Percentiles rank a stretch among this genome's conserved stretches.
These are phyloP conservation scores for Carlito syrichta DNA, from an alignment of 2,113 vertebrate genomes.

Conservation along the genomic window DNA sequence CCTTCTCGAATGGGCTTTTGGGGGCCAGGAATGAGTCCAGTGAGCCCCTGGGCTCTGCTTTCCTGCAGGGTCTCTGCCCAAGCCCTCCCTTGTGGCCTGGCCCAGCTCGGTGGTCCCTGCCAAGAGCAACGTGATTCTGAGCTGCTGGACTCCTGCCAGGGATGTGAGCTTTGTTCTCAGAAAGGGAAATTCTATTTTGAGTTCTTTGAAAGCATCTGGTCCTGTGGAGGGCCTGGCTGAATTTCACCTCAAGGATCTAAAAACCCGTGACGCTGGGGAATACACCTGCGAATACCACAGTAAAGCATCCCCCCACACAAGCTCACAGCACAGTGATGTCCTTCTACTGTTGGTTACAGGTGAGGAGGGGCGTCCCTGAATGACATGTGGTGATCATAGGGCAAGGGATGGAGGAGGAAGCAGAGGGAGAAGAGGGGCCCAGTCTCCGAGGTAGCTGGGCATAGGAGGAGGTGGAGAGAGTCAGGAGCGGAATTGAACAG, in stretches of 20 bases:
- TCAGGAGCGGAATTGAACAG: background rate
- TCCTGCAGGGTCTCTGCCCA: background rate
- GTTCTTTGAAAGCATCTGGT: accelerated
- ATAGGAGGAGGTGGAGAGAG: too few relatives aligned
- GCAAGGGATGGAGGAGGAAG: too few relatives aligned
- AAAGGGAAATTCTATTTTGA: accelerated
- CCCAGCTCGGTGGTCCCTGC: background rate
- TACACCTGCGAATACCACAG: background rate
- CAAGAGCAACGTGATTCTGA: background rate
- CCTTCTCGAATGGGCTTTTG: background rate
- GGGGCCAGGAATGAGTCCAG: too few relatives aligned
- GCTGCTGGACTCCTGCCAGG: accelerated
- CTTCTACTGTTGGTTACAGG: slow-evolving; percentile 18
- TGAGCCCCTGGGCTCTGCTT: background rate
- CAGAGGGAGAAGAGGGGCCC: background rate
- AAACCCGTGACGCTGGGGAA: accelerated
- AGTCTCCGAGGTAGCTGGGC: background rate
- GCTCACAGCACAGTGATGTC: background rate
- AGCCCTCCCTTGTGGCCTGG: background rate
- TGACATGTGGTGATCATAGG: accelerated
- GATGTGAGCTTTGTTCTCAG: background rate
- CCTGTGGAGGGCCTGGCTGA: background rate
- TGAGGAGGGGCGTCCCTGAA: background rate
- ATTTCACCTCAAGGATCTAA: background rate
- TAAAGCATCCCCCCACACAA: accelerated